A percentile compares a stretch with the other conserved stretches of the same genome.
These are phyloP conservation scores for Tachina grossa DNA, from an alignment of 2,888 invertebrate species.

Conservation along the genomic window DNA sequence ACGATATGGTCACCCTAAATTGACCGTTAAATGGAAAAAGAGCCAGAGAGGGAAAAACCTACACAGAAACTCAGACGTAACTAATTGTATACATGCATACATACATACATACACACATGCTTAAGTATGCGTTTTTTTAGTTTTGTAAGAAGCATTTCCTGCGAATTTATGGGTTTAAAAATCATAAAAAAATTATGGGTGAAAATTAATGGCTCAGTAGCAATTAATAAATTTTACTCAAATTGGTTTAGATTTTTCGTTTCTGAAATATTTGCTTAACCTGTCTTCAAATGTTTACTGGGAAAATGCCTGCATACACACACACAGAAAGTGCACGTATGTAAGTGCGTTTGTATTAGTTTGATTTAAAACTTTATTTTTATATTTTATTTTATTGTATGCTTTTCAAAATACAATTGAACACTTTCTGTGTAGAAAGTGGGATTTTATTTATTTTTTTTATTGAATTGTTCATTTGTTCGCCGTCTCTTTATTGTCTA, in stretches of 20 bases:
- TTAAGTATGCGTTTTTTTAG: no score
- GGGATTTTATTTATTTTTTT: neutral
- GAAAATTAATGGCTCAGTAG: no score
- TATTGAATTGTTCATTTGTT: neutral
- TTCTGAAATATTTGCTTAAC: neutral
- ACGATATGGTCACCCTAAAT: constrained; percentile 11
- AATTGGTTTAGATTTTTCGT: no score
- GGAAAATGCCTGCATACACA: neutral
- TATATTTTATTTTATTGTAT: constrained; percentile 14
- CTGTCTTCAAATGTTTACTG: neutral
- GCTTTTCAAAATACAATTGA: constrained; percentile 22
- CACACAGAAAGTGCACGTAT: neutral
- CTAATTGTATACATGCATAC: neutral
- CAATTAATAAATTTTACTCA: no score
- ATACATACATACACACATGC: no score
- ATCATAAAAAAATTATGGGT: no score
- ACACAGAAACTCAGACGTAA: neutral
- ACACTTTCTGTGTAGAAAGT: constrained; percentile 25
- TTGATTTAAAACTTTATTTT: neutral
- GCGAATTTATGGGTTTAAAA: no score
- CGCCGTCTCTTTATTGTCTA: constrained; percentile 14
- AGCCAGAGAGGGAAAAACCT: neutral
- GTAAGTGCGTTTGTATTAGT: neutral
- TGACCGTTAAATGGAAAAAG: neutral
- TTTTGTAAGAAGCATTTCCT: neutral